phyloP scores from a whole-genome alignment of 2,888 invertebrate genomes.

The Tetramorium bicarinatum region DNA sequence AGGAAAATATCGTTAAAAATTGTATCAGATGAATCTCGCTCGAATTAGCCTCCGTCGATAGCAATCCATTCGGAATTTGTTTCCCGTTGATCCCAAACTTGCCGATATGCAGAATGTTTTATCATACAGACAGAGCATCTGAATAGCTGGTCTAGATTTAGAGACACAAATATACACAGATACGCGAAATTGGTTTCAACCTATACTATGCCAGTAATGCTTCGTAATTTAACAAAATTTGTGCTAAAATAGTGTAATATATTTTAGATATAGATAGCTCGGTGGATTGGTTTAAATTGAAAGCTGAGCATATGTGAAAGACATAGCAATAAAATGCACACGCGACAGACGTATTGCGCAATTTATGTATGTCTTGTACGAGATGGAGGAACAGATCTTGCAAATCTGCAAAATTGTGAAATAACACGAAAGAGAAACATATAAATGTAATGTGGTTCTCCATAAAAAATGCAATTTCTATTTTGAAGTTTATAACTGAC shows the following conservation, averaged over 20 bases:
- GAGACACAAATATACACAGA: neutral
- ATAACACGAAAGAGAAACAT: neutral
- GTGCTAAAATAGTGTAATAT: neutral
- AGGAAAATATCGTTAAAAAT: constrained; percentile 14
- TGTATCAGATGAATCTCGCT: constrained; percentile 8
- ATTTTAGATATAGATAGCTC: neutral
- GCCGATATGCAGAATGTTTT: neutral
- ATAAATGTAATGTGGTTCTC: neutral
- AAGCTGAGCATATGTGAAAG: constrained; percentile 5
- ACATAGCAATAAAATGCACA: constrained; percentile 29
- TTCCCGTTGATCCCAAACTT: neutral
- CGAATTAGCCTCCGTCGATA: constrained; percentile 14
- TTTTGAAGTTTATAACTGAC: constrained; percentile 4
- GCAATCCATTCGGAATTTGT: neutral
- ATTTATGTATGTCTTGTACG: constrained; percentile 22
- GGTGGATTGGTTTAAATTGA: constrained; percentile 8
- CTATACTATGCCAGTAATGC: neutral
- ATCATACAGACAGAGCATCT: neutral
- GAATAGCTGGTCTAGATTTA: neutral
- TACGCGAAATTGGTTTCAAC: neutral
- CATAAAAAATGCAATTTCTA: neutral
- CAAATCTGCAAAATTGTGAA: constrained; percentile 23
- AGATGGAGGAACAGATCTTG: neutral
- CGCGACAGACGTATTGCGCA: constrained; percentile 1
- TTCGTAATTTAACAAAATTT: neutral